Evolutionary conservation across 2,797 vertebrate species (phyloP), one percentile per base, ranked within the genome.

Genomic region (Channallabes apus): DNA sequence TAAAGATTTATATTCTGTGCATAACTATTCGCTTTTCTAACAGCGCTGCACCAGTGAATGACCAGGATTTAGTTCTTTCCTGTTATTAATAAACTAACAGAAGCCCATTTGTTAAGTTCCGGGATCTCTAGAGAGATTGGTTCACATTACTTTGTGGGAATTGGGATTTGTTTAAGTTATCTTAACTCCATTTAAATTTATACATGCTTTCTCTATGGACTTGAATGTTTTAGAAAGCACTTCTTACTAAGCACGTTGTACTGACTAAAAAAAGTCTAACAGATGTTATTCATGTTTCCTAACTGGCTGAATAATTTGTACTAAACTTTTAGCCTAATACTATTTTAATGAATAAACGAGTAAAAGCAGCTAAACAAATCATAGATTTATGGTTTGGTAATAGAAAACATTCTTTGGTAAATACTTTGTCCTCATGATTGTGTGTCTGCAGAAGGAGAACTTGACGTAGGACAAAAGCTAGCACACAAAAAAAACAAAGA

Each of bases 111-210:
- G 59, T 75, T 73, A 46, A 84, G 90, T 83, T 85, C 71, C 59
- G 82, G 90, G 77, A 71, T 92, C 91, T 91, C 90, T 35, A 41
- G 87, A 90, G 91, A 88, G 64, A 81, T 41, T 22, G 61, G 86
- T 64, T 62, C 58, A 41, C 77, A 79, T 62, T 79, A 27, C 77
- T 79, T 79, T 85, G 4, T 41, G 80, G 3, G 27, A 38, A 79
- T 88, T 77, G 68, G 75, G 67, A 80, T 83, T 54, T 73, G 27
- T 83, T 64, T 32, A 83, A 83, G 83, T 65, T 80, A 79, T 51
- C 29, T 2, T 62, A 78, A 38, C 80, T 69, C 58, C 58, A 77
- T 86, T 86, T 68, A 61, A 32, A 76, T 51, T 58, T 65, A 85
- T 62, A 67, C 73, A 54, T 22, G 64, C 2, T 59, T 82, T 29